Percentiles rank a stretch among this genome's conserved stretches.
phyloP scores from a whole-genome alignment of 2,113 vertebrate genomes.

The Calypte anna region DNA sequence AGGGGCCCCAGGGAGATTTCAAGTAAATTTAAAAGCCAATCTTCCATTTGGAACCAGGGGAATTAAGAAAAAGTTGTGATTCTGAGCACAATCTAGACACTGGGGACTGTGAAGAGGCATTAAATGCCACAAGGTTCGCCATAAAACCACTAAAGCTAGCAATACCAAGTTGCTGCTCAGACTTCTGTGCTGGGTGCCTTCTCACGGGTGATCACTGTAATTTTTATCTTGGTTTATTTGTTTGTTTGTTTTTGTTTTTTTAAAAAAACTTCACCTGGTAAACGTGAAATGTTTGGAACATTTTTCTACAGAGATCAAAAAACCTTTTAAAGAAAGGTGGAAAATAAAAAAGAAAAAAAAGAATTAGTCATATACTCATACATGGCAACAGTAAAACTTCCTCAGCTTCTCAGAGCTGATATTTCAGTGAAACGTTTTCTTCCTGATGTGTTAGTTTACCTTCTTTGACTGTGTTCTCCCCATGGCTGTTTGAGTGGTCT shows the following conservation, averaged over 20 bases:
- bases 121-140: background rate
- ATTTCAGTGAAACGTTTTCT: background rate
- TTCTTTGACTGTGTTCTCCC: constrained; percentile 92
- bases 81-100: background rate
- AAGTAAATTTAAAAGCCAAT: background rate
- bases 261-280: background rate
- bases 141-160: background rate
- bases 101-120: no score
- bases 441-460: constrained; percentile 69
- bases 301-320: background rate
- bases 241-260: background rate
- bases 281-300: background rate
- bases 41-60: background rate
- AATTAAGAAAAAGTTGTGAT: background rate
- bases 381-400: background rate
- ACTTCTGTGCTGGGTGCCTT: background rate
- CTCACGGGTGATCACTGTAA: background rate
- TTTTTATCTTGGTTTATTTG: background rate
- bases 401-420: background rate
- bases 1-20: background rate
- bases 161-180: background rate
- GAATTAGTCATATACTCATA: background rate
- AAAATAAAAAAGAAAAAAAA: background rate
- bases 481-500: constrained; percentile 95
- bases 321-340: no score